Conservation (phyloP, 92 coral and sea anemone genomes). For the Siderastrea radians region DNA sequence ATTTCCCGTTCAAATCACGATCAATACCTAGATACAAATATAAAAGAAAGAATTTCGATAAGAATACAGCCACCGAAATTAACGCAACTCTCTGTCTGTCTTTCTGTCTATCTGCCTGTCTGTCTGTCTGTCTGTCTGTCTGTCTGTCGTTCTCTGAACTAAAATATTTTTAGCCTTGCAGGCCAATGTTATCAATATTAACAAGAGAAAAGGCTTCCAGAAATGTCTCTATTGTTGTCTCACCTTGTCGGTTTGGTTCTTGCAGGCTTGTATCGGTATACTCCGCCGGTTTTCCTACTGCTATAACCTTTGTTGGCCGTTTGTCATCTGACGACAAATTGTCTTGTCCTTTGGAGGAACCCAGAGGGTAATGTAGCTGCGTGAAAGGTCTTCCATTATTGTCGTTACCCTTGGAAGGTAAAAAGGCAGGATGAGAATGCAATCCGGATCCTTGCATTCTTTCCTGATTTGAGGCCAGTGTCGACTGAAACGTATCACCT, state of each 20-base stretch:
- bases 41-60: too few relatives aligned
- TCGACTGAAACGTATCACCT: background rate
- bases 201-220: background rate
- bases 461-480: background rate
- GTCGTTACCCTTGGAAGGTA: background rate
- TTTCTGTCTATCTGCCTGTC: too few relatives aligned
- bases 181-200: too few relatives aligned
- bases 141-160: too few relatives aligned
- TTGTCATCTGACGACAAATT: background rate
- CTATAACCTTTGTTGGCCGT: slow-evolving; percentile 33
- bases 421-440: background rate
- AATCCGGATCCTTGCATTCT: slow-evolving; percentile 1
- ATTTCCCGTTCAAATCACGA: too few relatives aligned
- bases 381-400: background rate
- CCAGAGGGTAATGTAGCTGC: background rate
- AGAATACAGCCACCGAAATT: too few relatives aligned
- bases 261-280: background rate
- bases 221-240: background rate
- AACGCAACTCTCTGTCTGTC: too few relatives aligned
- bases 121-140: too few relatives aligned
- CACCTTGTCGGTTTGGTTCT: slow-evolving; percentile 19
- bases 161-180: too few relatives aligned
- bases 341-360: background rate
- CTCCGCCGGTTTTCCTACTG: slow-evolving; percentile 35
- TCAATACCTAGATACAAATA: too few relatives aligned